Base-by-base conservation (phyloP, 2,797 vertebrate species). In the Dendrocincla fuliginosa region DNA sequence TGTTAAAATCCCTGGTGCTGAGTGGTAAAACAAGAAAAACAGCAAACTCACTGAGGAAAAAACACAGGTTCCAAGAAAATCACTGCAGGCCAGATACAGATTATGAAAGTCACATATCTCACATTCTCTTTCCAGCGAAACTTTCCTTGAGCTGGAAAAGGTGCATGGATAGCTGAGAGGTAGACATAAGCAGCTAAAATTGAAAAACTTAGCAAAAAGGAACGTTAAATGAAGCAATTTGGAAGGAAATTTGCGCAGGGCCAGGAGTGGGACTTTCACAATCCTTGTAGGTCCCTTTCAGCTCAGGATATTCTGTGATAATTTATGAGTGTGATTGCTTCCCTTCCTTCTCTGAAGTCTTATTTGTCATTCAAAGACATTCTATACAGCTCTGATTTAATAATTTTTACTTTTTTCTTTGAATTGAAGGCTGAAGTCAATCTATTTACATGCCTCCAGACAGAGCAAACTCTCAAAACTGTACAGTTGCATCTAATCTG, bases 321-420 rank as follows among this genome's bases (percentile, higher is more conserved):
- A 46, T 39, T 50, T 9, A 0, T 39, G 10, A 12, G 25, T 10
- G 3, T 25, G 52, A 65, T 11, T 23, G 8, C 5, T 13, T 24
- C 20, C 9, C 20, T 92, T 75, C 39, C 30, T 75, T 50, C 46
- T 69, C 33, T 24, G 70, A 68, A 24, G 11, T 35, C 16, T 52
- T 60, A 37, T 25, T 85, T 10, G 5, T 64, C 52, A 37, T 20
- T 63, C 10, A 46, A 37, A 70, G 52, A n/a, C 10, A 12, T 33
- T 77, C 11, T 46, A 49, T 42, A 57, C 5, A 64, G 17, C 18
- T 49, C 30, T 19, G 15, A 35, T 63, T 19, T 47, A 59, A 57
- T 47, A 20, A 13, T 19, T 32, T 44, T 11, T 3, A 2, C 10
- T 23, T 37, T 79, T 78, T 30, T 4, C 13, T 65, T 85, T 63